Evolutionary conservation across 2,888 invertebrate genomes (phyloP), one percentile per base, ranked within the genome.

Genomic region (Autographa pulchrina): DNA sequence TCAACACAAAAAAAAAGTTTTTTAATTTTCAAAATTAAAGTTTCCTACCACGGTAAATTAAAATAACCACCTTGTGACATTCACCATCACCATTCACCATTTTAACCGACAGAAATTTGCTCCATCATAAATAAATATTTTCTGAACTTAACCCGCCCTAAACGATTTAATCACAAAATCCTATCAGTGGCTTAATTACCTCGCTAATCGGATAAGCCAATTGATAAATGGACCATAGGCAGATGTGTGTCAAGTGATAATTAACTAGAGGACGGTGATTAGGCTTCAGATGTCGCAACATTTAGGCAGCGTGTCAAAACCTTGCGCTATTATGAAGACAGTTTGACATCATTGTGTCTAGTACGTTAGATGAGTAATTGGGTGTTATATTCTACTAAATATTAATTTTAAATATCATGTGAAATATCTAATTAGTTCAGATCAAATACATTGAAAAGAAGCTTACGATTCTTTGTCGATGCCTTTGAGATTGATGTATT

Each of bases 101-200:
- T n/a, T 25, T 25, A 25, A 25, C 3, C 2, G 25, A 25, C 25
- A 25, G 25, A 25, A 25, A 1, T 2, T 25, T 25, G 25, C 25
- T 25, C 25, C 25, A 25, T 25, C 25, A 25, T 25, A 25, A 25
- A 25, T 25, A 25, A 25, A n/a, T 41, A 25, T 13, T 54, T 20
- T n/a, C 77, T 31, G 38, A 63, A 63, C 67, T 70, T 65, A 56
- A n/a, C 56, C 38, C 48, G 62, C 70, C 69, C 69, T 72, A 80
- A 75, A 66, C 74, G 70, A 80, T 82, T 77, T 75, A 83, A 86
- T 85, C 79, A 85, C 73, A 16, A 69, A 78, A 64, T 74, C 74
- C 75, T 86, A 85, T 83, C 78, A 86, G 76, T 77, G 81, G 63
- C 70, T 71, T 81, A 88, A 90, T 88, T 86, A 84, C 83, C 72